These are phyloP conservation scores for Agrochola macilenta DNA, from an alignment of 2,888 invertebrate genomes.

Conservation along the genomic window DNA sequence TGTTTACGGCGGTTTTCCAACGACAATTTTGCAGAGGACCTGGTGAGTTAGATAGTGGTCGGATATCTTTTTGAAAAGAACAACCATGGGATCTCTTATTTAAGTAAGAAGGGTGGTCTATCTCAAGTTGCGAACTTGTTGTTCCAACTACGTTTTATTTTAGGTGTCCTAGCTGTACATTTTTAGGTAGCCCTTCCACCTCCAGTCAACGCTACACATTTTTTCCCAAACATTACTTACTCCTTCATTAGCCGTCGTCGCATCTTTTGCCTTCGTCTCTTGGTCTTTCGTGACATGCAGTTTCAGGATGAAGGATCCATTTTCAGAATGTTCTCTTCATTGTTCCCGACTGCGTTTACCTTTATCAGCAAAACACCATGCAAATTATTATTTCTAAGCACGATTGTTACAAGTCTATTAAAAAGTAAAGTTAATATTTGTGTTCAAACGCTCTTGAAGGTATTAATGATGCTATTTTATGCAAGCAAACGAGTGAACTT, in stretches of 20 bases:
- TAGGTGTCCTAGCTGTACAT: not conserved
- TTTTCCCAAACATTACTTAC: not conserved
- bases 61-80: not conserved
- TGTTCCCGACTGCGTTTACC: too few relatives aligned
- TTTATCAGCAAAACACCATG: not conserved
- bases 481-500: slow-evolving; percentile 52
- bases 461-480: slow-evolving; percentile 44
- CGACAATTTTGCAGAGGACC: not conserved
- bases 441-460: not conserved
- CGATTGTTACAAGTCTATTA: not conserved
- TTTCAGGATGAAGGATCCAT: not conserved
- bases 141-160: not conserved
- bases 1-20: not conserved
- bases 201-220: not conserved
- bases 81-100: not conserved
- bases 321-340: not conserved
- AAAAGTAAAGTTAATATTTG: slow-evolving; percentile 8
- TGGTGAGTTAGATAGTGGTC: not conserved
- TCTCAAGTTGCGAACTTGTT: not conserved
- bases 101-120: not conserved
- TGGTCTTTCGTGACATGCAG: not conserved
- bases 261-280: not conserved
- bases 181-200: not conserved
- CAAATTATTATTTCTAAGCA: not conserved
- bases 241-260: not conserved